These are phyloP conservation scores for Leiothrix lutea DNA, from an alignment of 2,113 vertebrate genomes.

Conservation along the genomic window DNA sequence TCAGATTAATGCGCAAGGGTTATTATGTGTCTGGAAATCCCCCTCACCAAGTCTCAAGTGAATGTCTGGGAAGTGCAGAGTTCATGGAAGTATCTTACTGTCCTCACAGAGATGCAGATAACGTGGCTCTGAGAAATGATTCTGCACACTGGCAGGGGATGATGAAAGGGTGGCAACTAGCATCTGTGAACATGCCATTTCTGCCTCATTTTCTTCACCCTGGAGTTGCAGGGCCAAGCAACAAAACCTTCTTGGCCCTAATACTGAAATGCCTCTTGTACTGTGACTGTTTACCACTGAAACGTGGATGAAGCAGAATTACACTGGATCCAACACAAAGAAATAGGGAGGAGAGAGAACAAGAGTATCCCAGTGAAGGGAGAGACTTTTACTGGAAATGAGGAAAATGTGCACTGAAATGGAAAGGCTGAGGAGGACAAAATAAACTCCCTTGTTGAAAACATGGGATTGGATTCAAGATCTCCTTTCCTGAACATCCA, in stretches of 20 bases:
- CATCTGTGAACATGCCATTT: background rate
- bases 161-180: background rate
- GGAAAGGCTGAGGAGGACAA: background rate
- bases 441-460: background rate
- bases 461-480: background rate
- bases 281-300: background rate
- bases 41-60: background rate
- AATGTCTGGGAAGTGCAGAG: background rate
- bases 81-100: background rate
- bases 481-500: background rate
- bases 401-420: background rate
- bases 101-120: background rate
- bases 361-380: background rate
- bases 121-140: background rate
- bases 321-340: background rate
- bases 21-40: conserved; percentile 7
- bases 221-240: background rate
- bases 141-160: background rate
- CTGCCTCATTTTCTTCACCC: background rate
- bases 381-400: background rate
- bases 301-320: background rate
- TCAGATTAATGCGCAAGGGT: background rate
- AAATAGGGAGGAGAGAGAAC: background rate
- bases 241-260: background rate
- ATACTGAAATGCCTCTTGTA: background rate